Base-by-base conservation (phyloP, 2,113 vertebrate genomes). In the Tursiops truncatus region DNA sequence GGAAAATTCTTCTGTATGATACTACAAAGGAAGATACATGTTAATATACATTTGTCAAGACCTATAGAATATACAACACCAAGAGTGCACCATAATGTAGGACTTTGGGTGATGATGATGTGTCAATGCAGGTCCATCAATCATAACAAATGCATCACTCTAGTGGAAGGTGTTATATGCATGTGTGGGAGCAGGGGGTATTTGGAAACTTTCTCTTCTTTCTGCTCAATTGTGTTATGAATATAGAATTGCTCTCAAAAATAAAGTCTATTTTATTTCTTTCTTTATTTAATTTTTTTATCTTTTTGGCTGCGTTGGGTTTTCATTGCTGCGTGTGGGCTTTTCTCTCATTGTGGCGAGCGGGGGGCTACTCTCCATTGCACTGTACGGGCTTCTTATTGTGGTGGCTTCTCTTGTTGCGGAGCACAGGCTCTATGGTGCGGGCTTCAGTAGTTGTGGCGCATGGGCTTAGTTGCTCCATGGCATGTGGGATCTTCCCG, bases 241-340 rank as follows among this genome's bases (percentile, higher is more conserved):
- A 63, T 76, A 38, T 68, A 76, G 50, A 87, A 65, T 23, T 91
- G 1, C 58, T 88, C n/a, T 83, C n/a, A 65, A 63, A 94, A 88
- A 70, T 80, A 63, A 84, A 76, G 17, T 68, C 36, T 21, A 6
- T 91, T 82, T 87, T 88, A 79, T 50, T 50, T 50, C 14, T 50
- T 50, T 50, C 4, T 50, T 50, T 50, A 50, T 50, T 50, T 14
- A 14, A 14, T 14, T 50, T 50, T 13, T 14, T 50, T 4, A 50
- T 50, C 47, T 50, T 50, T 50, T 50, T 50, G 47, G 47, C 47
- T 50, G 47, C 13, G 13, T 50, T 50, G 47, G 47, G 47, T 50
- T 3, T 50, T 50, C 47, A 50, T 50, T 50, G 47, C 0, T 50
- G 3, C 0, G 13, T 13, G 13, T 50, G 13, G 3, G 47, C 47